Evolutionary conservation across 2,113 vertebrate species (phyloP).

Genomic region (Anolis sagrei): DNA sequence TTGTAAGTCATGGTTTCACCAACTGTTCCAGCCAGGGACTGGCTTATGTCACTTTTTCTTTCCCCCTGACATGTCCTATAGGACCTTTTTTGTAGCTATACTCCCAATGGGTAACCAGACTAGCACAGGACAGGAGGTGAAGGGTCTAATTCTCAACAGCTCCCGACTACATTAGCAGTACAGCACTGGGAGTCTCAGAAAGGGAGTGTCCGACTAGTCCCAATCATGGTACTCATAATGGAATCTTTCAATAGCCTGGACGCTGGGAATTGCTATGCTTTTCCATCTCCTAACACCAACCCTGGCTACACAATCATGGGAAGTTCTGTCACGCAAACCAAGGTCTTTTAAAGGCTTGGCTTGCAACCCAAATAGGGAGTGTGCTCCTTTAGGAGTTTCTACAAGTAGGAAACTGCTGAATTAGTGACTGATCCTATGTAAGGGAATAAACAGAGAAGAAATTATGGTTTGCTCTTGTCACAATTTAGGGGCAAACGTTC

Average conservation of each 20-base stretch:
- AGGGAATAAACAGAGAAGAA: background rate
- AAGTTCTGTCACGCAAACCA: background rate
- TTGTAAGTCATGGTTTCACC: background rate
- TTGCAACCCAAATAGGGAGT: background rate
- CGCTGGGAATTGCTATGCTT: background rate
- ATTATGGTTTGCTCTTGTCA: rapidly evolving
- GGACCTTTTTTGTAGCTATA: background rate
- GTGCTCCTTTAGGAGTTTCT: rapidly evolving
- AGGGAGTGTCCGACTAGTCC: background rate
- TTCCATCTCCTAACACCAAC: background rate
- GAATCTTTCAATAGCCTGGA: background rate
- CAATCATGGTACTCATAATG: background rate
- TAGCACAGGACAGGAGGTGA: background rate
- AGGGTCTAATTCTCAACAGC: background rate
- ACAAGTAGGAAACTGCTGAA: background rate
- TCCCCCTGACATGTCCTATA: no score
- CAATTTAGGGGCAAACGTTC: background rate
- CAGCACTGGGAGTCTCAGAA: background rate
- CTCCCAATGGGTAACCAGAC: background rate
- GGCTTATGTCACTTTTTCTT: background rate
- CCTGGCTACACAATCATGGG: background rate
- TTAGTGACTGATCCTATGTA: background rate
- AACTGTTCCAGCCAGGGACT: background rate
- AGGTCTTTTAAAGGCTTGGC: background rate
- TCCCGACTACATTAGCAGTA: background rate